Evolutionary conservation across 2,888 invertebrate species (phyloP).

Genomic region (Drosophila koepferae): DNA sequence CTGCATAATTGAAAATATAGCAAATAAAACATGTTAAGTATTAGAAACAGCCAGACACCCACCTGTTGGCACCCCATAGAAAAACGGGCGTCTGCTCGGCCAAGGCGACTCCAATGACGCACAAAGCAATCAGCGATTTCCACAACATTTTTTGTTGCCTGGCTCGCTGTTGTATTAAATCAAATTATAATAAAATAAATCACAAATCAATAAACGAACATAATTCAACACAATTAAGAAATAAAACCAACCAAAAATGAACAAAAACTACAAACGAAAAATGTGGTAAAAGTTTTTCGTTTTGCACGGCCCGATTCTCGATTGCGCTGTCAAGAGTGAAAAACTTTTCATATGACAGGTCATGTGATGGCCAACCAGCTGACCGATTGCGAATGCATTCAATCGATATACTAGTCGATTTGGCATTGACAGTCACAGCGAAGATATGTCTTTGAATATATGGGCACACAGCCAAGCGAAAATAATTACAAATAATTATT

Average conservation of each 20-base stretch:
- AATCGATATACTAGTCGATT: slow-evolving; percentile 34
- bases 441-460: fast-evolving
- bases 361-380: slow-evolving; percentile 81
- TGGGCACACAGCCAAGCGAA: neutral
- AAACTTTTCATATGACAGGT: slow-evolving; percentile 84
- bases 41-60: slow-evolving; percentile 61
- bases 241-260: slow-evolving; percentile 70
- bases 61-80: slow-evolving; percentile 86
- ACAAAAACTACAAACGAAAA: slow-evolving; percentile 77
- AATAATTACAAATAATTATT: neutral
- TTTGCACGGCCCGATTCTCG: slow-evolving; percentile 68
- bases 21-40: slow-evolving; percentile 8
- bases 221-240: slow-evolving; percentile 45
- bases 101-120: slow-evolving; percentile 76
- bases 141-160: slow-evolving; percentile 74
- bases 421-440: slow-evolving; percentile 21
- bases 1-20: slow-evolving; percentile 49
- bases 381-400: slow-evolving; percentile 40
- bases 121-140: slow-evolving; percentile 78
- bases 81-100: slow-evolving; percentile 87
- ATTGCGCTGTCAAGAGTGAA: slow-evolving; percentile 78
- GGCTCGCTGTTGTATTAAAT: slow-evolving; percentile 49
- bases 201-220: slow-evolving; percentile 43
- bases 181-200: slow-evolving; percentile 55
- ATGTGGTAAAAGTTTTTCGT: slow-evolving; percentile 57